Conservation (phyloP, 1,140 invertebrate species). For the Lycorma delicatula region DNA sequence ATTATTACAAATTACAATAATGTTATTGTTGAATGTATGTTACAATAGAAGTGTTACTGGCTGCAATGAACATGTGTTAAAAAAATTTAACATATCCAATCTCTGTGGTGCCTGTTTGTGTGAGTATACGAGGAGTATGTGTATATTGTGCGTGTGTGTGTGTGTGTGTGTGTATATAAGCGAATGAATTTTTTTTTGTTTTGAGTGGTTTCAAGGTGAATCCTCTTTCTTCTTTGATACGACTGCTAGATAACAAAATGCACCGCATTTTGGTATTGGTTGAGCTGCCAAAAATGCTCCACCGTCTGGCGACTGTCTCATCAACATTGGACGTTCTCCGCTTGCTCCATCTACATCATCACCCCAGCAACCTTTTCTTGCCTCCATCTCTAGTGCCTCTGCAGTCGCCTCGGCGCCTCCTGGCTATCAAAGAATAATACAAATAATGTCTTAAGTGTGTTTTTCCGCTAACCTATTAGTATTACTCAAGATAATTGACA, state of each 20-base stretch:
- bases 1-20: no score
- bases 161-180: no score
- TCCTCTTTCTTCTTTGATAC: conserved; percentile 31
- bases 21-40: no score
- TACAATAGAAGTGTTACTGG: no score
- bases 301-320: conserved; percentile 40
- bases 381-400: conserved; percentile 25
- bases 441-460: not conserved
- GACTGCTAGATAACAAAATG: conserved; percentile 44
- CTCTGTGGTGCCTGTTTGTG: no score
- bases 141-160: no score
- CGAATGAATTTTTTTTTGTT: no score
- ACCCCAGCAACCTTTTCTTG: conserved; percentile 14
- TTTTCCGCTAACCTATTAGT: not conserved
- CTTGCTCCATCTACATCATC: conserved; percentile 16
- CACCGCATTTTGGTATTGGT: conserved; percentile 42
- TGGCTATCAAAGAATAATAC: conserved; percentile 26
- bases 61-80: no score
- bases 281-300: conserved; percentile 43
- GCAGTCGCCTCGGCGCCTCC: conserved; percentile 26
- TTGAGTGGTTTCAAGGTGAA: no score
- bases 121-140: no score
- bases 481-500: not conserved
- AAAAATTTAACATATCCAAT: no score
- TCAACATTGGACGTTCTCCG: not conserved